These are phyloP conservation scores for Cryptomyrus ogoouensis DNA, from an alignment of 2,113 vertebrate genomes.

Conservation along the genomic window DNA sequence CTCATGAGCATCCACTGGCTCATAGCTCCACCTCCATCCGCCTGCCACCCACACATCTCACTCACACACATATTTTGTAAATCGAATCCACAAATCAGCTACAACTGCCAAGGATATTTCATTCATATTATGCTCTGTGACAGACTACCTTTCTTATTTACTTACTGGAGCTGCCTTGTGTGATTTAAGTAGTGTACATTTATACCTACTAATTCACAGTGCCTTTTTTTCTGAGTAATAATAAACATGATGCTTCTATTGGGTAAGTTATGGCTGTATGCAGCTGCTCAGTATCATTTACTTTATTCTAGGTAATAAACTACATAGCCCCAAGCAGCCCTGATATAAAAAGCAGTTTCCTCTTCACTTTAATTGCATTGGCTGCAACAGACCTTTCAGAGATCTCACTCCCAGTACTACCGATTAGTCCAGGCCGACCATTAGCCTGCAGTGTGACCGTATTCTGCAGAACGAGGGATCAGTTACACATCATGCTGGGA, in stretches of 20 bases:
- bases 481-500: not conserved
- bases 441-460: not conserved
- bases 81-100: not conserved
- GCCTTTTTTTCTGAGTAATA: not conserved
- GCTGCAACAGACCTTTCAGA: not conserved
- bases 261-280: not conserved
- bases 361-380: constrained; percentile 15
- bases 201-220: not conserved
- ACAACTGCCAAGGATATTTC: not conserved
- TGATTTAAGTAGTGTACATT: not conserved
- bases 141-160: not conserved
- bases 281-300: not conserved
- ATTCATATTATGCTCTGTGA: not conserved
- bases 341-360: not conserved
- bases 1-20: not conserved
- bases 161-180: not conserved
- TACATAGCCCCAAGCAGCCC: not conserved
- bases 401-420: not conserved
- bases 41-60: not conserved
- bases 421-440: not conserved
- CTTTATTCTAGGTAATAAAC: not conserved
- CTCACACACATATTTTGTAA: not conserved
- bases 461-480: not conserved
- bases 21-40: not conserved
- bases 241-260: not conserved